Evolutionary conservation across 2,888 invertebrate species (phyloP).

Genomic region (Lepidonotus clava): DNA sequence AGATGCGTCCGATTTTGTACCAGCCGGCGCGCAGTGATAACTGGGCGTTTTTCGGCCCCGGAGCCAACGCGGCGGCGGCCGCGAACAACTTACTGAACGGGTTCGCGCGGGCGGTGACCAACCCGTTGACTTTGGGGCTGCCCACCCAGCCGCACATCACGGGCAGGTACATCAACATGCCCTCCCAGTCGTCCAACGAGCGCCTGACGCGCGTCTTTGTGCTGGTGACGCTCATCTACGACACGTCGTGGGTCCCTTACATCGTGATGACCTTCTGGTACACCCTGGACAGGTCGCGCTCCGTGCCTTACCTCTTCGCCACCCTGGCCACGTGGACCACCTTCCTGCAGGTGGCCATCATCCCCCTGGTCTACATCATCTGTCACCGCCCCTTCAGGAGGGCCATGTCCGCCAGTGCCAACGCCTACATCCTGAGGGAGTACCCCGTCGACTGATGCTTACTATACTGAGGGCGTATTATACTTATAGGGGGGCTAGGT

Average conservation of each 20-base stretch:
- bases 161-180: conserved; percentile 64
- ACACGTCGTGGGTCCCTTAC: conserved; percentile 72
- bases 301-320: conserved; percentile 65
- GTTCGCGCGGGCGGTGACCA: conserved; percentile 68
- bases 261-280: conserved; percentile 70
- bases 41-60: conserved; percentile 77
- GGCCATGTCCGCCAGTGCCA: conserved; percentile 54
- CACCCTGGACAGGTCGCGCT: conserved; percentile 66
- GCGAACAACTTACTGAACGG: conserved; percentile 73
- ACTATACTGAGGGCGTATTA: too few species aligned
- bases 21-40: conserved; percentile 74
- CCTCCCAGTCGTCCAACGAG: conserved; percentile 69
- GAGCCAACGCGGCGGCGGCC: conserved; percentile 73
- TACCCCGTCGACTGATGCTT: conserved; percentile 56
- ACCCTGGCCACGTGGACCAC: conserved; percentile 72
- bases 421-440: conserved; percentile 49
- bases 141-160: conserved; percentile 64
- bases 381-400: conserved; percentile 59
- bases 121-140: conserved; percentile 60
- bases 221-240: conserved; percentile 69
- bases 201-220: conserved; percentile 74
- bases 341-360: conserved; percentile 71
- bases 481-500: too few species aligned
- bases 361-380: conserved; percentile 71
- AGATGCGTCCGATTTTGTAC: conserved; percentile 72